Evolutionary conservation across 2,797 vertebrate species (phyloP), one percentile per base, ranked within the genome.

Genomic region (Enteromius treurensis): DNA sequence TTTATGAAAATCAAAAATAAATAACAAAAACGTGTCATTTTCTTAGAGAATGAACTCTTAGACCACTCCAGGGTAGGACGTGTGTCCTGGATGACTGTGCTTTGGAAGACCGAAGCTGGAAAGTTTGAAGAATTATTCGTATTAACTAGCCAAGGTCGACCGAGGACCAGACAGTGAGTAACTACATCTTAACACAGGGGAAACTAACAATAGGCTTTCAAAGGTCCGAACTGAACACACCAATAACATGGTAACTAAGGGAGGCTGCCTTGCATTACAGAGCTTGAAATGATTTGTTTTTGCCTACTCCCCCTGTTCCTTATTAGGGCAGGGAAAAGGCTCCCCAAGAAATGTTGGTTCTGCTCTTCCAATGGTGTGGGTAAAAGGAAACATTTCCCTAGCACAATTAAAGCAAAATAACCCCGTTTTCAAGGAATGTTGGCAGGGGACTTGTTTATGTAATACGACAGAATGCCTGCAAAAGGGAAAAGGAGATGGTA

Each of bases 381-480:
- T 74, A 51, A 80, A 89, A 85, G 80, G 73, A 85, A 88, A 88
- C 81, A 82, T 80, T 86, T 85, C 69, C 78, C 84, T 42, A 82
- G 53, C 77, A 84, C 82, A 79, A 87, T 84, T 86, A 84, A 80
- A 88, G 77, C 69, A 62, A 89, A 88, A 84, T 77, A 76, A 67
- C 82, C 75, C 64, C 2, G 29, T 84, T 67, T 65, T 73, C 51
- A 69, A 83, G 83, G 84, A 89, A 87, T 84, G 87, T 86, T 89
- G 87, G 81, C 86, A 80, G 65, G 15, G 6, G 32, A 69, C 26
- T 70, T 86, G 78, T 69, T 78, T 80, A 70, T 79, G 15, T 77
- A 74, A 78, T 74, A 64, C 4, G 15, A 45, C n/a, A 45, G 45
- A 77, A 74, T 23, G 21, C 40, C 32, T 13, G 47, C 29, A 67